A percentile compares a stretch with the other conserved stretches of the same genome.
Conservation (phyloP, 1,140 invertebrate species). For the Sipha flava region DNA sequence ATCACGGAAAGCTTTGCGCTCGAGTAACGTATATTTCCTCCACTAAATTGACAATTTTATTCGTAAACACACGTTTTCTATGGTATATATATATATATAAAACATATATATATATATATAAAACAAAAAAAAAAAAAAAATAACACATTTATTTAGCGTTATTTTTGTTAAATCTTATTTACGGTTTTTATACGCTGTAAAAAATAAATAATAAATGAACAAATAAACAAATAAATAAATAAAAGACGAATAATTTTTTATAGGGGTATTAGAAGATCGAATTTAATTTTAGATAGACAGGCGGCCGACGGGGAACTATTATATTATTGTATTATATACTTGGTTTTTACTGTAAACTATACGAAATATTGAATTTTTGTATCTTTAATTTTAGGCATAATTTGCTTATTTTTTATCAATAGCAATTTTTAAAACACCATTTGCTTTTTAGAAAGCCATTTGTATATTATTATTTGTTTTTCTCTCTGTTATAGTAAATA, state of each 20-base stretch:
- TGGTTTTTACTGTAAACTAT: not conserved
- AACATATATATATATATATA: too few species aligned
- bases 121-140: not conserved
- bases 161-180: conserved; percentile 15
- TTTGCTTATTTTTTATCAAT: conserved; percentile 14
- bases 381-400: not conserved
- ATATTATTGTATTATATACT: not conserved
- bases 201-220: too few species aligned
- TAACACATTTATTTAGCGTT: not conserved
- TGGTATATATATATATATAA: too few species aligned
- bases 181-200: conserved; percentile 11
- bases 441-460: conserved; percentile 10
- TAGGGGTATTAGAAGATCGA: not conserved
- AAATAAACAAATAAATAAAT: too few species aligned
- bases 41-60: not conserved
- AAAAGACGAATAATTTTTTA: conserved; percentile 10
- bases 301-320: not conserved
- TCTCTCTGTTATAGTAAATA: conserved; percentile 1
- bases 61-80: not conserved
- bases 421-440: not conserved
- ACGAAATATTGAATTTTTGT: not conserved
- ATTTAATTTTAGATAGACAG: not conserved
- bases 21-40: not conserved
- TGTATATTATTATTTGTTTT: not conserved
- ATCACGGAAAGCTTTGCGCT: not conserved